These are phyloP conservation scores for Gobio gobio DNA, from an alignment of 2,113 vertebrate genomes.

Conservation along the genomic window DNA sequence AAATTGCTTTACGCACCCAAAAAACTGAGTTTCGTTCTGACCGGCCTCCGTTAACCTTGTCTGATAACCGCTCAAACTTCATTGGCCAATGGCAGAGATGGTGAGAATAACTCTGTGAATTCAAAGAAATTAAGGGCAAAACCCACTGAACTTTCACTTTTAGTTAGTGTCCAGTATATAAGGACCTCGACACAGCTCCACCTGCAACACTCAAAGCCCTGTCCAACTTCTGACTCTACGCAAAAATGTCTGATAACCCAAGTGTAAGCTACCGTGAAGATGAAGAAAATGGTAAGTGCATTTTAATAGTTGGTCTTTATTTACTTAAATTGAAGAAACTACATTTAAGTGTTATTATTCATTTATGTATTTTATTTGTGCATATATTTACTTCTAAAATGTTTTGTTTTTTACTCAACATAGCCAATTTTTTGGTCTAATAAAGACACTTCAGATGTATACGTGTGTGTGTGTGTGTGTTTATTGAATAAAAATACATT, in stretches of 20 bases:
- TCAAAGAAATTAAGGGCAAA: not conserved
- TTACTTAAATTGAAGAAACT: not conserved
- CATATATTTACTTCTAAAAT: not conserved
- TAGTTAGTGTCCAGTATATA: not conserved
- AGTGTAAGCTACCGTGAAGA: fast-evolving
- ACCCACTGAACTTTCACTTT: not conserved
- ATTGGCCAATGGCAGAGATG: no score
- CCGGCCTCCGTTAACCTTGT: no score
- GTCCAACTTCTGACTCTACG: not conserved
- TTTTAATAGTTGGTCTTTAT: not conserved
- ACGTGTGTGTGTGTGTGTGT: no score
- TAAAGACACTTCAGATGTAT: no score
- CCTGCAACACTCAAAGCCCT: not conserved
- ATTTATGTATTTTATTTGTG: not conserved
- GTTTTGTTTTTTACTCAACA: not conserved
- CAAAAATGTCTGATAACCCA: not conserved
- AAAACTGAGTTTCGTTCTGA: no score
- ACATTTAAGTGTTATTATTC: not conserved
- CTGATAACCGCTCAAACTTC: no score
- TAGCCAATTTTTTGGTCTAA: no score
- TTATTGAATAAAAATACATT: no score
- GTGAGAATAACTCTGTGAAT: not conserved
- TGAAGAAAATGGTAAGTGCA: not conserved
- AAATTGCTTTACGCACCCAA: no score
- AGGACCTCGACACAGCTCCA: not conserved